A percentile compares a stretch with the other conserved stretches of the same genome.
phyloP scores from a whole-genome alignment of 2,113 vertebrate species.

The Ornithorhynchus anatinus region DNA sequence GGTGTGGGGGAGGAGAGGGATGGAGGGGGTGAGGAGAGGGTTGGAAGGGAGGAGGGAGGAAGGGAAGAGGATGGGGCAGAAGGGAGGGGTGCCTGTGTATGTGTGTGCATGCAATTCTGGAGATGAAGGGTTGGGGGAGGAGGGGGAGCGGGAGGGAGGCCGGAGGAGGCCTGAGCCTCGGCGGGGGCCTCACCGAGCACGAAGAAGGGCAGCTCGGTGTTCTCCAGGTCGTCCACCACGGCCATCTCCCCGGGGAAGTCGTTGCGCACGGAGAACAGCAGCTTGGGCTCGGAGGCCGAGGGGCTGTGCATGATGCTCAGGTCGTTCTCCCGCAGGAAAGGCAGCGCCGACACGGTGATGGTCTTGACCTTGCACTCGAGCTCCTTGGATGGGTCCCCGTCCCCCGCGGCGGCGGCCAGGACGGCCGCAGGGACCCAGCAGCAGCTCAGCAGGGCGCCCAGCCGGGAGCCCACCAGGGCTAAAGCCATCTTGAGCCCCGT shows the following conservation, averaged over 20 bases:
- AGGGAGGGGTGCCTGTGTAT: not conserved
- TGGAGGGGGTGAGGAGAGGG: slow-evolving; percentile 10
- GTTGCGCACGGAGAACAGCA: slow-evolving; percentile 96
- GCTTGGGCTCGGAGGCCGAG: slow-evolving; percentile 98
- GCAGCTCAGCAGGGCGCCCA: slow-evolving; percentile 63
- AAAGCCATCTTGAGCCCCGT: slow-evolving; percentile 72
- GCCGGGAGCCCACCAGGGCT: slow-evolving; percentile 66
- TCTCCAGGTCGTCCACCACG: slow-evolving; percentile 97
- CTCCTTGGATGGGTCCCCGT: slow-evolving; percentile 84
- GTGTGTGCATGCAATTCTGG: not conserved
- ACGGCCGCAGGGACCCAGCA: slow-evolving; percentile 54
- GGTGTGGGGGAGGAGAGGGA: slow-evolving; percentile 19
- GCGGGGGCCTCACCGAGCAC: slow-evolving; percentile 82
- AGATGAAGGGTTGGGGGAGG: not conserved
- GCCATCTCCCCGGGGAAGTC: slow-evolving; percentile 97
- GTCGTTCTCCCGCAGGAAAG: slow-evolving; percentile 96
- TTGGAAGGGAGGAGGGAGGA: slow-evolving; percentile 15
- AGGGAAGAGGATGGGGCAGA: not conserved
- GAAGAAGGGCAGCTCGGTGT: slow-evolving; percentile 97
- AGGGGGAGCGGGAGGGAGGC: not conserved
- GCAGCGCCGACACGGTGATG: slow-evolving; percentile 97
- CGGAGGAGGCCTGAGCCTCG: slow-evolving; percentile 10
- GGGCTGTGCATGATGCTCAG: slow-evolving; percentile 99
- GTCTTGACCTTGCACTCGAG: slow-evolving; percentile 96
- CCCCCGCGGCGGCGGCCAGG: slow-evolving; percentile 50